These are phyloP conservation scores for Cygnus olor DNA, from an alignment of 2,797 vertebrate genomes.

Conservation along the genomic window DNA sequence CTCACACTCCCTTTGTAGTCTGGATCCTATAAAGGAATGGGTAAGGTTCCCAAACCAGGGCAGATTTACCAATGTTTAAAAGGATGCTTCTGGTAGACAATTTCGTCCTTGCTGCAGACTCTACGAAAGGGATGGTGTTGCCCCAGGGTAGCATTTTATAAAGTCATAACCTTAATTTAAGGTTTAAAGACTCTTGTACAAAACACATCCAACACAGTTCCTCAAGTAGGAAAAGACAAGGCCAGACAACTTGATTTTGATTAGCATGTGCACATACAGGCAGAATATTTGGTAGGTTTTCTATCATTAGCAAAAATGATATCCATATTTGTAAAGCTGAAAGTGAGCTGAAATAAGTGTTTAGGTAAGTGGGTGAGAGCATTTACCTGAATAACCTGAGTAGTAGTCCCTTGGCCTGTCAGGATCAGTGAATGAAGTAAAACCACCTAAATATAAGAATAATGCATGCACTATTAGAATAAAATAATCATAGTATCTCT, in stretches of 20 bases:
- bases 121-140: not conserved
- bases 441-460: slow-evolving; percentile 8
- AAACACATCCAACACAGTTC: not conserved
- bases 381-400: slow-evolving; percentile 62
- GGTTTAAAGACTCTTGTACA: not conserved
- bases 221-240: not conserved
- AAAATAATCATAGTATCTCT: not conserved
- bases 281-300: not conserved
- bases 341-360: not conserved
- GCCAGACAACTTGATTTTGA: not conserved
- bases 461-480: not conserved
- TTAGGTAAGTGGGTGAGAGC: not conserved
- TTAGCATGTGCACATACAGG: not conserved
- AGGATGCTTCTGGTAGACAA: not conserved
- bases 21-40: not conserved
- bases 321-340: not conserved
- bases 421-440: slow-evolving; percentile 38
- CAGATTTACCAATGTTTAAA: not conserved
- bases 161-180: not conserved
- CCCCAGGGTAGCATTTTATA: not conserved
- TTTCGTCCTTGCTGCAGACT: not conserved
- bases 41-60: not conserved
- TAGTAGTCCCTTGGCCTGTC: slow-evolving; percentile 29
- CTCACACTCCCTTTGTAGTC: rapidly evolving
- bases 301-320: not conserved